Base-by-base conservation (phyloP, 2,797 vertebrate genomes). In the Bovichtus diacanthus region DNA sequence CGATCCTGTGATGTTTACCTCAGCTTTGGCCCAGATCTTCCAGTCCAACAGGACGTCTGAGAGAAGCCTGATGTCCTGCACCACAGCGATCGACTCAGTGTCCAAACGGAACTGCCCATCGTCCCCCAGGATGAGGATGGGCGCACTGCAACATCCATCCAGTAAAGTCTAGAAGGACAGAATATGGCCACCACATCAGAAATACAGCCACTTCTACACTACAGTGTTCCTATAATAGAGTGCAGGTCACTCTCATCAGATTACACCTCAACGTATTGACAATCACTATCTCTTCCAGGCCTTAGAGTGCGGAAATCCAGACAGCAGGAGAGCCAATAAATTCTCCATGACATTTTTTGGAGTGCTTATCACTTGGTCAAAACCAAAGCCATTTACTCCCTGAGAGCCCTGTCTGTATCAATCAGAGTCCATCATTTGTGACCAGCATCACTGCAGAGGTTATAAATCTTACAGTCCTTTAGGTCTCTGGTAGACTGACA, bases 21-120 rank as follows among this genome's bases (percentile, higher is more conserved):
- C 96, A 43, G 98, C 97, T 88, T 97, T 98, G 84, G 96, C 96
- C 98, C 98, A 99, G 90, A 99, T 96, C 91, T 98, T 99, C 98
- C 98, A 99, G 93, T 99, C 98, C 83, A 99, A 92, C 62, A 99
- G 89, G 5, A 99, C 72, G 43, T 98, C 96, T 81, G 98, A 97
- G 47, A 99, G 90, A 54, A 99, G 93, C 0, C 91, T 91, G 70
- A 98, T 93, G 76, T 99, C 98, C 87, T 97, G 97, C 25, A 99
- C 96, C 82, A 99, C 95, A 18, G 96, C 96, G 29, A 82, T 88
- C 13, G 98, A 96, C 81, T 98, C 96, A 0, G 89, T 53, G 74
- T 98, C 95, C 84, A 99, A 90, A 21, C 93, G 88, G 72, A 97
- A 96, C 49, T 97, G 96, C 1, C 96, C 95, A 1, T 95, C 96